phyloP scores from a whole-genome alignment of 2,113 vertebrate genomes.

The Otis tarda region DNA sequence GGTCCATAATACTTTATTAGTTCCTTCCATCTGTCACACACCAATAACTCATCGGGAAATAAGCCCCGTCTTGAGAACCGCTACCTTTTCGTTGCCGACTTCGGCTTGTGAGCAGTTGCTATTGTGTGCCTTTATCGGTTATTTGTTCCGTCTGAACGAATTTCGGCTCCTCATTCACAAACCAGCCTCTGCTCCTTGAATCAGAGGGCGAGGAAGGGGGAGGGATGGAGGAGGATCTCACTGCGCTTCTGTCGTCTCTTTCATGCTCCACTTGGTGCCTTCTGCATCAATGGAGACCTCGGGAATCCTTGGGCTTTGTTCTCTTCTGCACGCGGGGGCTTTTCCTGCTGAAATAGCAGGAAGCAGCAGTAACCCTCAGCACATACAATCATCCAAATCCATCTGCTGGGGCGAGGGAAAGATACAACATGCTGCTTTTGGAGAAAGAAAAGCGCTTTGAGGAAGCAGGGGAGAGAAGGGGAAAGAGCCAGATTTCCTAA shows the following conservation, averaged over 20 bases:
- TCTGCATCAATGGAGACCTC: slow-evolving; percentile 43
- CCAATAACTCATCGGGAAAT: slow-evolving; percentile 14
- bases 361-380: neutral
- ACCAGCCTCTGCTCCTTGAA: slow-evolving; percentile 40
- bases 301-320: slow-evolving; percentile 34
- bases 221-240: slow-evolving; percentile 29
- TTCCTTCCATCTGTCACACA: slow-evolving; percentile 42
- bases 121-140: neutral
- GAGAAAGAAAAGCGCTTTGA: neutral
- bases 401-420: neutral
- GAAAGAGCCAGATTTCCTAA: neutral
- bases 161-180: slow-evolving; percentile 61
- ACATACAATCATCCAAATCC: neutral
- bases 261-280: neutral
- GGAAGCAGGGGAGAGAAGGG: neutral
- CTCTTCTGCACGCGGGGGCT: neutral
- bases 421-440: neutral
- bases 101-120: neutral
- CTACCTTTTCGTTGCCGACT: slow-evolving; percentile 15
- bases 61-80: slow-evolving; percentile 21
- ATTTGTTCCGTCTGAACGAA: slow-evolving; percentile 39
- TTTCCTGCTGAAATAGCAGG: slow-evolving; percentile 33
- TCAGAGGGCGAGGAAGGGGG: slow-evolving; percentile 5
- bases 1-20: slow-evolving; percentile 45
- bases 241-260: slow-evolving; percentile 12